These are phyloP conservation scores for Lutraria lutraria DNA, from an alignment of 2,888 invertebrate species.

Conservation along the genomic window DNA sequence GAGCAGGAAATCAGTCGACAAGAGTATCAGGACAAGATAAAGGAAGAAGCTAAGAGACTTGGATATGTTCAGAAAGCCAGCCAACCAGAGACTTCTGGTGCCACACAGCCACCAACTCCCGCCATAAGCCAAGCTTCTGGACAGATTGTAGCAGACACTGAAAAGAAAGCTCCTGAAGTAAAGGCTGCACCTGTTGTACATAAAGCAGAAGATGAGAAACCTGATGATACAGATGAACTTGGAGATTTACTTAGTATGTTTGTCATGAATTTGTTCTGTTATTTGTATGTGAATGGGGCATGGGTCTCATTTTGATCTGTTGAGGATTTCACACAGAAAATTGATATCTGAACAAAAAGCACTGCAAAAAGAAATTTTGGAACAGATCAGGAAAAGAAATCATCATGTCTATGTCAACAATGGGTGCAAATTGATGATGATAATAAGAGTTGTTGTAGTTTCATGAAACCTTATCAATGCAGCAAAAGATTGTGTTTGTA, in stretches of 20 bases:
- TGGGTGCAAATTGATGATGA: no score
- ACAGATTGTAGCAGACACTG: neutral
- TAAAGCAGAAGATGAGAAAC: conserved; percentile 78
- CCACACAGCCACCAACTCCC: neutral
- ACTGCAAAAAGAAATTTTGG: no score
- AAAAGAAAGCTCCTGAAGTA: conserved; percentile 63
- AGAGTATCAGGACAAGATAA: conserved; percentile 52
- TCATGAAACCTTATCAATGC: no score
- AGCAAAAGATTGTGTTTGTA: no score
- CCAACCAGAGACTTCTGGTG: neutral
- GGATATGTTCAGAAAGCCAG: conserved; percentile 28
- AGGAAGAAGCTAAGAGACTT: conserved; percentile 31
- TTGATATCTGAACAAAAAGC: no score
- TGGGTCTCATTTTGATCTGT: no score
- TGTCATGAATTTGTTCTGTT: no score
- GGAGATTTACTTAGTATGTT: conserved; percentile 79
- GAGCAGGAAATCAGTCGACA: conserved; percentile 17
- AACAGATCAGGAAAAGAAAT: no score
- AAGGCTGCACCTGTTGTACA: conserved; percentile 43
- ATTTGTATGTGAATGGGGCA: no score
- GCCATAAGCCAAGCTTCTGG: neutral
- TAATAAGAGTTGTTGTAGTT: no score
- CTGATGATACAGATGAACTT: conserved; percentile 77
- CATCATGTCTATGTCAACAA: no score
- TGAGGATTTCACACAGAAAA: no score